Percentiles rank a stretch among this genome's conserved stretches.
These are phyloP conservation scores for Taenioides sp. DNA, from an alignment of 2,797 vertebrate species.

Conservation along the genomic window DNA sequence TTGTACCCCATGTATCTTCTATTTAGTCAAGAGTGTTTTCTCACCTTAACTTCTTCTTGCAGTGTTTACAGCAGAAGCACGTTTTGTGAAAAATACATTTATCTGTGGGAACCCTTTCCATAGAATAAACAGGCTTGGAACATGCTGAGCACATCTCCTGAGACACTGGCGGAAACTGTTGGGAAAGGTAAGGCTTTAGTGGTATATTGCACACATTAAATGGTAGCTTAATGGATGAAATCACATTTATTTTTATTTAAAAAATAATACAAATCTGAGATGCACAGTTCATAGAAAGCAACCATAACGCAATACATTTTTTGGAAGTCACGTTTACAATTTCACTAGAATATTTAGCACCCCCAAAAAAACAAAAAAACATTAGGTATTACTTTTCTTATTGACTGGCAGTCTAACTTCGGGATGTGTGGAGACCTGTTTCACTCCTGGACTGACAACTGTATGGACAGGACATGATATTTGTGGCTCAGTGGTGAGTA, in stretches of 20 bases:
- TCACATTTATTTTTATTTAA: background rate
- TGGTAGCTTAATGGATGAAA: background rate
- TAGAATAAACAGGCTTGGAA: slow-evolving; percentile 77
- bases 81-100: slow-evolving; percentile 79
- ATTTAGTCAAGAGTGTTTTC: slow-evolving; percentile 25
- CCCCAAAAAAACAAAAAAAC: background rate
- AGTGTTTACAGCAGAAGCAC: slow-evolving; percentile 86
- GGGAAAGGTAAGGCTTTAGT: slow-evolving; percentile 24
- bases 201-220: slow-evolving; percentile 12
- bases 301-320: background rate
- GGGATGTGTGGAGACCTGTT: slow-evolving; percentile 74
- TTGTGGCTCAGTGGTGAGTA: slow-evolving; percentile 80
- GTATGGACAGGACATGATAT: slow-evolving; percentile 57
- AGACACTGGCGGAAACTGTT: slow-evolving; percentile 72
- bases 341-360: too few relatives aligned
- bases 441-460: slow-evolving; percentile 59
- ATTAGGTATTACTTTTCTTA: slow-evolving; percentile 39
- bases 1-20: too few relatives aligned
- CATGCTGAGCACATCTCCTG: slow-evolving; percentile 80
- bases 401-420: slow-evolving; percentile 66
- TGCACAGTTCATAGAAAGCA: slow-evolving; percentile 18
- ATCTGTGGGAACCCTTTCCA: slow-evolving; percentile 79
- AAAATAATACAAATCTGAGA: background rate
- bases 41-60: slow-evolving; percentile 86
- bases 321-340: background rate